Evolutionary conservation across 2,888 invertebrate genomes (phyloP).

Genomic region (Drosophila kambysellisi): DNA sequence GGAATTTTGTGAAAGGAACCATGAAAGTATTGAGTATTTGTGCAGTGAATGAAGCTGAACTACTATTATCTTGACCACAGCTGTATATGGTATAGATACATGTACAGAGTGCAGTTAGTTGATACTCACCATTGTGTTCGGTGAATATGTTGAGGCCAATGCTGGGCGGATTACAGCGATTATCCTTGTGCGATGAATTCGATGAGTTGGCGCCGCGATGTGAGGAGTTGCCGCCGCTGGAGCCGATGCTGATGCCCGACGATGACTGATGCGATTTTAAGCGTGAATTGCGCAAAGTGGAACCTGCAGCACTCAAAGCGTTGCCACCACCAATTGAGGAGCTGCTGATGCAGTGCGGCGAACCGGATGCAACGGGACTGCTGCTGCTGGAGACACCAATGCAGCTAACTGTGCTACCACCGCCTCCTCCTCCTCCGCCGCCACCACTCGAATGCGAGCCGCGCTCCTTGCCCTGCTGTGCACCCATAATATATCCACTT

Average conservation of each 20-base stretch:
- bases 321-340: slow-evolving; percentile 43
- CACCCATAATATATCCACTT: slow-evolving; percentile 89
- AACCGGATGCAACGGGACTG: slow-evolving; percentile 77
- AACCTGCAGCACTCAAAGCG: slow-evolving; percentile 83
- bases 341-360: slow-evolving; percentile 82
- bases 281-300: slow-evolving; percentile 90
- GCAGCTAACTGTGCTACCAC: slow-evolving; percentile 82
- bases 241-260: slow-evolving; percentile 53
- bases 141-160: slow-evolving; percentile 97
- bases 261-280: slow-evolving; percentile 86
- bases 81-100: slow-evolving; percentile 1
- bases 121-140: slow-evolving; percentile 94
- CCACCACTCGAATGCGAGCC: slow-evolving; percentile 85
- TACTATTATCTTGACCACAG: background rate
- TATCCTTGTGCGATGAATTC: slow-evolving; percentile 87
- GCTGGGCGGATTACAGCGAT: slow-evolving; percentile 85
- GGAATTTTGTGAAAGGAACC: background rate
- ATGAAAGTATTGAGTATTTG: background rate
- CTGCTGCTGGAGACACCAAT: slow-evolving; percentile 87
- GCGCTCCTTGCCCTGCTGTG: slow-evolving; percentile 97
- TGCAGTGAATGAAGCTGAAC: background rate
- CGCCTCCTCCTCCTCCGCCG: slow-evolving; percentile 66
- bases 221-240: slow-evolving; percentile 63
- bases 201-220: slow-evolving; percentile 55
- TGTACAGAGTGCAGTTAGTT: slow-evolving; percentile 2